Evolutionary conservation across 2,888 invertebrate genomes (phyloP), one percentile per base, ranked within the genome.

Genomic region (Oxyteleia sp.): DNA sequence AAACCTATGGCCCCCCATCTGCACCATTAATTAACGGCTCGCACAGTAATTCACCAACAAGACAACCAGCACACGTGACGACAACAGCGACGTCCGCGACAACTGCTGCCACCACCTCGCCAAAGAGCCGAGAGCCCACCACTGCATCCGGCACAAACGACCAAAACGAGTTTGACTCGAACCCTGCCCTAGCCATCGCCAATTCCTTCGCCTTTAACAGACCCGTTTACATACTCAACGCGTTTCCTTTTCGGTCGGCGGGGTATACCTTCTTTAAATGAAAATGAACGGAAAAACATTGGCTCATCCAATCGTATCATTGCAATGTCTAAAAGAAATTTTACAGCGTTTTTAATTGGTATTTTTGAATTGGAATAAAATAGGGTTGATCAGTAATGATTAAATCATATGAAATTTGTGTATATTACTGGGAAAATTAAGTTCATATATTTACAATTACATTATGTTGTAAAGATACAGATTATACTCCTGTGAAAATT

Each of bases 131-230:
- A 51, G 91, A 91, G 35, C 87, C 88, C 2, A 89, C 90, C 18
- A 88, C 89, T 4, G 63, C 53, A 2, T 69, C 69, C 20, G 45
- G 47, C 45, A 45, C 75, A 7, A 68, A 86, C 2, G 88, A 89
- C 16, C 90, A 90, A 32, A 89, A 90, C 47, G 88, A 89, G 57
- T 89, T 90, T 63, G 89, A 90, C 51, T 53, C 87, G 45, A 90
- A 88, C 78, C 92, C 92, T 0, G 91, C 92, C 0, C 78, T 93
- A 7, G 93, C 93, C 43, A 87, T 93, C 23, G 93, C 93, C 13
- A 93, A 93, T 84, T 92, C 93, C 7, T 93, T 92, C 80, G 93
- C 92, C 10, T 93, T 93, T 76, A 93, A 93, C 83, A 88, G 90
- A 59, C 93, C 93, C 0, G 89, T 93, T 47, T 93, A 92, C 81